Conservation (phyloP, 2,888 invertebrate genomes). For the Linnaemya tessellans region DNA sequence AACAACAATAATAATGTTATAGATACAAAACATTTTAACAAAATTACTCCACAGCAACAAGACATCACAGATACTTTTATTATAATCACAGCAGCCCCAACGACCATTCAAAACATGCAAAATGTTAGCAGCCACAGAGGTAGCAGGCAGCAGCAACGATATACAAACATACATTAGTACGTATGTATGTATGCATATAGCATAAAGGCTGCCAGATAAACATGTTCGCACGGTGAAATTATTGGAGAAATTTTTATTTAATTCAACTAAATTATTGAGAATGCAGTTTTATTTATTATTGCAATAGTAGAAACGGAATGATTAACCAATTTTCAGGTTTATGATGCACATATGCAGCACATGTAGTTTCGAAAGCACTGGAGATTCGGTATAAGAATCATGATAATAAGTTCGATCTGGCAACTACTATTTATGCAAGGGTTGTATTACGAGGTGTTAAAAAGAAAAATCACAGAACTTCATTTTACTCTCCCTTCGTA, state of each 20-base stretch:
- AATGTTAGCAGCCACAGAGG: background rate
- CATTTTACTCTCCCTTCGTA: conserved; percentile 16
- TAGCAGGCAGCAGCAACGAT: background rate
- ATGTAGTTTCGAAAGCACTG: too few relatives aligned
- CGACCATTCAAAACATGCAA: conserved; percentile 7
- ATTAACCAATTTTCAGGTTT: too few relatives aligned
- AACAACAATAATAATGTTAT: conserved; percentile 15
- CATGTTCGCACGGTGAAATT: too few relatives aligned
- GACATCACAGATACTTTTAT: conserved; percentile 39
- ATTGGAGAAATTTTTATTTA: too few relatives aligned
- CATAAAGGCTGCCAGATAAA: background rate
- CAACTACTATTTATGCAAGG: background rate
- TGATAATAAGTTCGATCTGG: background rate
- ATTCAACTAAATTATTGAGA: too few relatives aligned
- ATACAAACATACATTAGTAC: background rate
- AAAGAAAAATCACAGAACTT: conserved; percentile 38
- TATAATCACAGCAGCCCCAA: conserved; percentile 44
- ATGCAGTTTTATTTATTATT: too few relatives aligned
- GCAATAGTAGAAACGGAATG: too few relatives aligned
- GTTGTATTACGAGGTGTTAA: conserved; percentile 35
- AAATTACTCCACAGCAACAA: conserved; percentile 44
- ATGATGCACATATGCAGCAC: too few relatives aligned
- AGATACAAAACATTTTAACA: conserved; percentile 34
- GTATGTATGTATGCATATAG: too few relatives aligned
- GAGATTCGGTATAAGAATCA: too few relatives aligned